phyloP scores from a whole-genome alignment of 2,113 vertebrate genomes.

The Equus quagga region DNA sequence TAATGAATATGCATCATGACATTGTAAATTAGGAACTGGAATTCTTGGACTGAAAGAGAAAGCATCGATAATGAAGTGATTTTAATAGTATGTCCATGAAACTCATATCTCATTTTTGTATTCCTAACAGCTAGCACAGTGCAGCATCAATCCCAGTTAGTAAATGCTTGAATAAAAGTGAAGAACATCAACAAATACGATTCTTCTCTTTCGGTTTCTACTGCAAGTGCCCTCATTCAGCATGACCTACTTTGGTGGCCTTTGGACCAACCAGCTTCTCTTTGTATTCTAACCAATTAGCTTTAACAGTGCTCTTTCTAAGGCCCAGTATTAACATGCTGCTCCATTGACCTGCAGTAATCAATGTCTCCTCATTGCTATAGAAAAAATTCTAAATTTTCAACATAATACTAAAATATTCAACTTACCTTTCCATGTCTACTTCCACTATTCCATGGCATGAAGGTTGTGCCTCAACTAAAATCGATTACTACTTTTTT shows the following conservation, averaged over 20 bases:
- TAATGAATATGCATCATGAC: slow-evolving; percentile 59
- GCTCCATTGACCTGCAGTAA: not conserved
- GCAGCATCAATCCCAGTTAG: not conserved
- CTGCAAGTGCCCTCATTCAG: not conserved
- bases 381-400: not conserved
- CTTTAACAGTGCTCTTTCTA: not conserved
- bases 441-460: not conserved
- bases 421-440: not conserved
- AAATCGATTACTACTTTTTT: not conserved
- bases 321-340: not conserved
- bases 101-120: not conserved
- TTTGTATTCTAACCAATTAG: slow-evolving; percentile 42
- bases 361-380: not conserved
- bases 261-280: not conserved
- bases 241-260: not conserved
- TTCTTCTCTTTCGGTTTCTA: not conserved
- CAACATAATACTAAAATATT: not conserved
- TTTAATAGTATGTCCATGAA: slow-evolving; percentile 15
- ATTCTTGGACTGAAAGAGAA: not conserved
- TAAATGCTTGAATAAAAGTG: slow-evolving; percentile 24
- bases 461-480: not conserved
- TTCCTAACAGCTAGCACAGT: not conserved
- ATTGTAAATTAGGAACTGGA: slow-evolving; percentile 19
- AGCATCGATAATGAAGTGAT: slow-evolving; percentile 1
- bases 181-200: not conserved